Conservation (phyloP, 64 coral and sea anemone genomes). For the Montipora efflorescens region DNA sequence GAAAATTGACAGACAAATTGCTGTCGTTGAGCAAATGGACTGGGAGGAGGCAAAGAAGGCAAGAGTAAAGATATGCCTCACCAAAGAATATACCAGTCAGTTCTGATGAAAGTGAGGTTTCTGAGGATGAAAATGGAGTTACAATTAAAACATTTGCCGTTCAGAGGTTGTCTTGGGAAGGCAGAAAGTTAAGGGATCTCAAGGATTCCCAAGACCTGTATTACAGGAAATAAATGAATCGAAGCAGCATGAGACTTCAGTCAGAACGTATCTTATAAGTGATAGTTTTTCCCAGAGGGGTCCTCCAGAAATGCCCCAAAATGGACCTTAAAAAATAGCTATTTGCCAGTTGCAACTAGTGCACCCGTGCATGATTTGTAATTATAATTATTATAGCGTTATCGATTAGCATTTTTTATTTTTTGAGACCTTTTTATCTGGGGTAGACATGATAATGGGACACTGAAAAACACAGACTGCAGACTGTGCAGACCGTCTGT, state of each 20-base stretch:
- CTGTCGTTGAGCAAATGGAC: background rate
- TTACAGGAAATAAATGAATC: background rate
- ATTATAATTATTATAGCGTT: too few relatives aligned
- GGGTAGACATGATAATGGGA: too few relatives aligned
- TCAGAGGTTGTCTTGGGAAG: background rate
- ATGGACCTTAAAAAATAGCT: background rate
- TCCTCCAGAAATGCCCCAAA: background rate
- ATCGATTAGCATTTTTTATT: too few relatives aligned
- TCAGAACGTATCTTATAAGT: background rate
- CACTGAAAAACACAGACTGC: too few relatives aligned
- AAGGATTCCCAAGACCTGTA: background rate
- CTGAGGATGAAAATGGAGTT: background rate
- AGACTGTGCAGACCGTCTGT: too few relatives aligned
- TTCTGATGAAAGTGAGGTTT: slow-evolving; percentile 26
- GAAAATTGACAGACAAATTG: slow-evolving; percentile 26
- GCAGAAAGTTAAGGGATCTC: background rate
- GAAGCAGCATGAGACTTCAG: background rate
- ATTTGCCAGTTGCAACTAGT: background rate
- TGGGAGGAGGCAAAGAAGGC: slow-evolving; percentile 14
- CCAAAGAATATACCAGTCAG: background rate
- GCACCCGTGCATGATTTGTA: background rate
- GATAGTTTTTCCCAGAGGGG: background rate
- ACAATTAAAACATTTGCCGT: background rate
- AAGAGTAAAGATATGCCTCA: background rate
- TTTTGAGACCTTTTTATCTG: too few relatives aligned